phyloP scores from a whole-genome alignment of 2,113 vertebrate genomes.

The Dolichotis patagonum region DNA sequence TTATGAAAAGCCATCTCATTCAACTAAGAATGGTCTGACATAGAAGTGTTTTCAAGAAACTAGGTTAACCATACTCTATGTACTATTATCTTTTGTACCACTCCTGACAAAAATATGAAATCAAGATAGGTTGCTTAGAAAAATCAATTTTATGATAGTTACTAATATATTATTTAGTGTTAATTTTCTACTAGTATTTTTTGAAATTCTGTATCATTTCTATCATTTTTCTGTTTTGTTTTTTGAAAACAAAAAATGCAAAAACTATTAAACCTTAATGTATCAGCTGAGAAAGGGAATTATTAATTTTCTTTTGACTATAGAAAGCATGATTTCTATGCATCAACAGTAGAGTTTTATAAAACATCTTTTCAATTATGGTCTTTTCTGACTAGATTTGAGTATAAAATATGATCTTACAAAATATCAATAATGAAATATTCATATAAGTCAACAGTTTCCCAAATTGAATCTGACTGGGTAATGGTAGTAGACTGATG shows the following conservation, averaged over 20 bases:
- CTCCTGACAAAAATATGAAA: background rate
- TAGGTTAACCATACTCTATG: background rate
- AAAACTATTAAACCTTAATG: background rate
- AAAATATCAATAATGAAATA: slow-evolving; percentile 79
- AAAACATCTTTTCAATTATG: slow-evolving; percentile 61
- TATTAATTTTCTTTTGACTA: slow-evolving; percentile 16
- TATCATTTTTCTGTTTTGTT: too few relatives aligned
- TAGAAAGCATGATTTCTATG: slow-evolving; percentile 41
- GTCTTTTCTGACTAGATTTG: slow-evolving; percentile 63
- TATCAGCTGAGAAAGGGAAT: slow-evolving; percentile 15
- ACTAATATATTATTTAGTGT: background rate
- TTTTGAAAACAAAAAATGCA: background rate
- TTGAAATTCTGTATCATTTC: too few relatives aligned
- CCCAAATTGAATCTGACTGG: slow-evolving; percentile 81
- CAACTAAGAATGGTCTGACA: background rate
- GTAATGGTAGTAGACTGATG: slow-evolving; percentile 70
- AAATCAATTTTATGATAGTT: background rate
- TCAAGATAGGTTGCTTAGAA: background rate
- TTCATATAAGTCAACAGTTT: slow-evolving; percentile 78
- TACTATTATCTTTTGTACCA: background rate
- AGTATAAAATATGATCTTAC: slow-evolving; percentile 78
- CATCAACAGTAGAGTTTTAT: slow-evolving; percentile 38
- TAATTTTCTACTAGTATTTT: too few relatives aligned
- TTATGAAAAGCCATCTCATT: background rate
- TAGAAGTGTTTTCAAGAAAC: background rate